Evolutionary conservation across 2,113 vertebrate species (phyloP), one percentile per base, ranked within the genome.

Genomic region (western clawed frog (Xenopus tropicalis)): DNA sequence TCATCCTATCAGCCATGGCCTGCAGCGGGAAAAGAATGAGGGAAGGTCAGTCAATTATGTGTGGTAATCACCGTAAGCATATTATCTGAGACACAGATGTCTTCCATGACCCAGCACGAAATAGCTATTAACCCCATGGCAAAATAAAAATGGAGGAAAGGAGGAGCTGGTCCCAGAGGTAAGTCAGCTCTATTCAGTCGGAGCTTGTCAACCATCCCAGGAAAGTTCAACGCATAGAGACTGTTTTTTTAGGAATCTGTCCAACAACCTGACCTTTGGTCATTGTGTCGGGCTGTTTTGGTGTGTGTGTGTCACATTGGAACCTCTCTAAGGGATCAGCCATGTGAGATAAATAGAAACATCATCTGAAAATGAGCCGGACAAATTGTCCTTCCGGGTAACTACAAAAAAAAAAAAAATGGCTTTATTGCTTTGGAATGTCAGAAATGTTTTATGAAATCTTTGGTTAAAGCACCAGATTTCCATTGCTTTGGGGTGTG

Each of bases 21-120:
- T 92, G 90, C 88, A 92, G 91, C 87, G 86, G 88, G 86, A 86
- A 88, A 89, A 93, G 93, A 89, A 95, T 92, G 90, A 90, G 86
- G 90, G 92, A 91, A 96, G 94, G 94, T 96, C 94, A 95, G 93
- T 93, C 95, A 93, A 96, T 94, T 96, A 96, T 90, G 89, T 94
- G 93, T 91, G 88, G 89, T 95, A 95, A 97, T 97, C 92, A 94
- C 91, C 82, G 91, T 92, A 91, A 93, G 91, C 92, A 93, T 94
- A 94, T 95, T 94, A 95, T 94, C 92, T 90, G 90, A 94, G 91
- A 92, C 92, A 93, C 92, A 92, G 92, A 93, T 92, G 92, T 94
- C 92, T 93, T 91, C 84, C 83, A 83, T 93, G 93, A 94, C 93
- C 91, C 91, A 88, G 87, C 90, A 86, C 86, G 92, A 92, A 90